These are phyloP conservation scores for Zygogramma bicolorata DNA, from an alignment of 2,888 invertebrate genomes.

Conservation along the genomic window DNA sequence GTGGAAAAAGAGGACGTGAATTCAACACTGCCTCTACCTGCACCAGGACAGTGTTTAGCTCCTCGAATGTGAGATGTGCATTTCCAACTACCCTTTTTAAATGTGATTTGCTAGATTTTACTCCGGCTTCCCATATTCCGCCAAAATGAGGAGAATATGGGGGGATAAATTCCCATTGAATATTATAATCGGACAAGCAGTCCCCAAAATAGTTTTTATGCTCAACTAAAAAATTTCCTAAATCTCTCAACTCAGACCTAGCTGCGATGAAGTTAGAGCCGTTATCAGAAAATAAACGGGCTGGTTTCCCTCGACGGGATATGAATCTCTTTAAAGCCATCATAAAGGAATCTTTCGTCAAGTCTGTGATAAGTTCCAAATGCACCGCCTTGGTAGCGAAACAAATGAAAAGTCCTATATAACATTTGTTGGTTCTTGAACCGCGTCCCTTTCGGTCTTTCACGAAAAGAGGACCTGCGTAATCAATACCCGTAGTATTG, in stretches of 20 bases:
- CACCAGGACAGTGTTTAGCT: constrained; percentile 48
- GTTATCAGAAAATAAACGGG: constrained; percentile 26
- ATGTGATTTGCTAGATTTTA: constrained; percentile 53
- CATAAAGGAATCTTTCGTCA: constrained; percentile 16
- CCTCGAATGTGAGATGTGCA: constrained; percentile 49
- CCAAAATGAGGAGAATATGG: constrained; percentile 53
- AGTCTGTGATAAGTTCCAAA: constrained; percentile 24
- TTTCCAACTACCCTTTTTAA: constrained; percentile 47
- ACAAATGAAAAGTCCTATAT: constrained; percentile 14
- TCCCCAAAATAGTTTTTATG: too few species aligned
- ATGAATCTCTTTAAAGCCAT: constrained; percentile 24
- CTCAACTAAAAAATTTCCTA: constrained; percentile 11
- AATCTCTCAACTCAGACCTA: constrained; percentile 20
- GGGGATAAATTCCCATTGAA: constrained; percentile 55
- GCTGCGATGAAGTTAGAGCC: constrained; percentile 33
- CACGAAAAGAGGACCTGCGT: background rate
- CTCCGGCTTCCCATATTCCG: constrained; percentile 31
- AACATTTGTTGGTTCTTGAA: background rate
- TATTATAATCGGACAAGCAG: constrained; percentile 30
- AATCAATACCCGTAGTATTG: background rate
- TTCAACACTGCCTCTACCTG: constrained; percentile 55
- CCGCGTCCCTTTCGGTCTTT: background rate
- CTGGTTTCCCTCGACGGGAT: constrained; percentile 20
- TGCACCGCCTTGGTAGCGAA: constrained; percentile 31
- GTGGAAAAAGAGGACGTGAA: constrained; percentile 50